phyloP scores from a whole-genome alignment of 2,113 vertebrate genomes.

The Piprites chloris region DNA sequence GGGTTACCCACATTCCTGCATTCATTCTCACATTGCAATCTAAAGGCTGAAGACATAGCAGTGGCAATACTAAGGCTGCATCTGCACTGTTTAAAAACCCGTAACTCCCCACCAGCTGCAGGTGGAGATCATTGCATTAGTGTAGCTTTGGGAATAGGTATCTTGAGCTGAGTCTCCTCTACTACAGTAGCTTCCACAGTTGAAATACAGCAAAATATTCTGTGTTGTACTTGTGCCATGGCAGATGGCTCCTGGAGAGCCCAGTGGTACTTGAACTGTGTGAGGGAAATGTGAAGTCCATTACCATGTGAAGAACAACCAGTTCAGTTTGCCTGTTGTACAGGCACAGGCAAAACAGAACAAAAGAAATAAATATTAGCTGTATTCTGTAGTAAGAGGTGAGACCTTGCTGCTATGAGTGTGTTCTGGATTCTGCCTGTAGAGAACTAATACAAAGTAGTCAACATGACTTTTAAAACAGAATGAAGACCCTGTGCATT shows the following conservation, averaged over 20 bases:
- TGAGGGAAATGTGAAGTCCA: neutral
- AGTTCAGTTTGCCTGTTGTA: no score
- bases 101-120: neutral
- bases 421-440: neutral
- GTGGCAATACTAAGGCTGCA: neutral
- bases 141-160: neutral
- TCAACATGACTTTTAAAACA: neutral
- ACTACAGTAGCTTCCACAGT: neutral
- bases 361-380: neutral
- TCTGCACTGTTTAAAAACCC: neutral
- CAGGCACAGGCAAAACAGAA: neutral
- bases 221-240: accelerated
- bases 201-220: neutral
- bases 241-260: neutral
- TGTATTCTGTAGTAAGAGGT: neutral
- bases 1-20: neutral
- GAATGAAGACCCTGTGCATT: neutral
- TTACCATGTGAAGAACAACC: neutral
- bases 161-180: neutral
- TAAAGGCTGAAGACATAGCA: neutral
- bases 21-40: neutral
- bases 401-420: neutral
- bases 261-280: neutral
- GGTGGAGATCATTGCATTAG: neutral
- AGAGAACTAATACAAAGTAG: neutral